Evolutionary conservation across 2,888 invertebrate genomes (phyloP).

Genomic region (Seira sanloemensis): DNA sequence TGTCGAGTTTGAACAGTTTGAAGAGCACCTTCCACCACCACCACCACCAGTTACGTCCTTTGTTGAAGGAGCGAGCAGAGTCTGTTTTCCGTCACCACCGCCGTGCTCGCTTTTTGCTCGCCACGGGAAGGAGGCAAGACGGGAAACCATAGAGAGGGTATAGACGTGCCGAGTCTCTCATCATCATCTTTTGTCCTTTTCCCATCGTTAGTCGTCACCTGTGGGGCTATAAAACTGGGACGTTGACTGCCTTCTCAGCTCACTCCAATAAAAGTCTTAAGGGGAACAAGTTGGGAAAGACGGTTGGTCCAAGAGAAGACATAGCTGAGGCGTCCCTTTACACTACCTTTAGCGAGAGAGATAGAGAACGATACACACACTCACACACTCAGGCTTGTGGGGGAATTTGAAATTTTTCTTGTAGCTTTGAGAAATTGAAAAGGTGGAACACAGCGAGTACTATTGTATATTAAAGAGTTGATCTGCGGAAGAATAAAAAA

Average conservation of each 20-base stretch:
- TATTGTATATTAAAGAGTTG: no score
- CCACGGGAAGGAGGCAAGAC: no score
- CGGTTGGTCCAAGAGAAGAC: neutral
- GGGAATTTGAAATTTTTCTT: constrained; percentile 3
- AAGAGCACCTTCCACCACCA: neutral
- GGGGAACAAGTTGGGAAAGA: constrained; percentile 6
- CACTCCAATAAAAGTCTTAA: constrained; percentile 36
- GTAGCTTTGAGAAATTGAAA: neutral
- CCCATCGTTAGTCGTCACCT: constrained; percentile 19
- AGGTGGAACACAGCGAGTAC: no score
- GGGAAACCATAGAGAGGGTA: neutral
- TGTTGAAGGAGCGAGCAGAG: neutral
- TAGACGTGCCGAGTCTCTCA: neutral
- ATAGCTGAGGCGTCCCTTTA: neutral
- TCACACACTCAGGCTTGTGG: neutral
- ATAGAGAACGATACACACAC: neutral
- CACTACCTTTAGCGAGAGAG: neutral
- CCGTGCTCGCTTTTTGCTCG: no score
- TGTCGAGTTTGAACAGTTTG: neutral
- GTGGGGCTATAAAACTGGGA: constrained; percentile 51
- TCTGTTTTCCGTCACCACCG: neutral
- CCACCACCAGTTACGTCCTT: constrained; percentile 8
- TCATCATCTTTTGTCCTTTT: constrained; percentile 3
- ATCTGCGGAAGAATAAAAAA: neutral
- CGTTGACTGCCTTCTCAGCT: constrained; percentile 37